These are phyloP conservation scores for Microtus californicus DNA, from an alignment of 2,797 vertebrate species.

Conservation along the genomic window DNA sequence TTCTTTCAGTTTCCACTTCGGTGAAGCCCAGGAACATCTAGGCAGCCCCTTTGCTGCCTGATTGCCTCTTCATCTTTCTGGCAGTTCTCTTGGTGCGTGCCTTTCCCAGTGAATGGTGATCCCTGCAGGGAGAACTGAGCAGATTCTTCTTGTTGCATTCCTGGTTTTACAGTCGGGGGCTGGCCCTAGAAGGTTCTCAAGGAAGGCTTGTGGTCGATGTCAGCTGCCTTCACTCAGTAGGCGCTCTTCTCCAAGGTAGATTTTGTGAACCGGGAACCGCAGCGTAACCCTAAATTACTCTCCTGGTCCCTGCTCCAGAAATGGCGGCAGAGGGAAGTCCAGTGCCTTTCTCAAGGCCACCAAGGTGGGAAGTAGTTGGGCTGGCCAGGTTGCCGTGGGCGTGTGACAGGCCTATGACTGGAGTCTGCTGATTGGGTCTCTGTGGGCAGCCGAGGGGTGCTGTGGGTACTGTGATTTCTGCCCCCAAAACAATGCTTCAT, in stretches of 20 bases:
- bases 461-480: background rate
- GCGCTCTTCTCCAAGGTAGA: background rate
- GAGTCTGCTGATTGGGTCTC: background rate
- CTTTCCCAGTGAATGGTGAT: background rate
- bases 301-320: background rate
- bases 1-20: background rate
- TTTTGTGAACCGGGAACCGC: background rate
- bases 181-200: background rate
- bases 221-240: background rate
- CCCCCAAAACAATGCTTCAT: background rate
- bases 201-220: background rate
- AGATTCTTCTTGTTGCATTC: background rate
- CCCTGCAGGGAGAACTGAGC: background rate
- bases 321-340: background rate
- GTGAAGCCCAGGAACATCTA: background rate
- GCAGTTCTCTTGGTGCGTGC: background rate
- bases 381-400: background rate
- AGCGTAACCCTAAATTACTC: background rate
- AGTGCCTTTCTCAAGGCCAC: background rate
- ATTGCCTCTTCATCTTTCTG: background rate
- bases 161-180: background rate
- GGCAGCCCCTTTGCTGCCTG: background rate
- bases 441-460: constrained; percentile 11
- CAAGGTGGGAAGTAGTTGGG: constrained; percentile 1
- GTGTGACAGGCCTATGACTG: background rate